Conservation (phyloP, 2,888 invertebrate genomes). For the Spisula subtruncata region DNA sequence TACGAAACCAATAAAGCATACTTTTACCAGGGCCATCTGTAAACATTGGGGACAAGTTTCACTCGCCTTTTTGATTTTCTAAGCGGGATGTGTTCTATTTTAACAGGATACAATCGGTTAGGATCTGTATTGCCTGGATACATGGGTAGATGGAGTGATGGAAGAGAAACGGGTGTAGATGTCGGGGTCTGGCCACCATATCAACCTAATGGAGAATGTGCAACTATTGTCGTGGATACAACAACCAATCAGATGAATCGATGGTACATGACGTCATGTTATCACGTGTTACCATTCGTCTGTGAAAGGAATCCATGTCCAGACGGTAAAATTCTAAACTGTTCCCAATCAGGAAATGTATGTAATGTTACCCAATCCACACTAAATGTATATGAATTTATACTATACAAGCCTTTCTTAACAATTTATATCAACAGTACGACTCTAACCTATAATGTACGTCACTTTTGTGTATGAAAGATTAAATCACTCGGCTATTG, state of each 20-base stretch:
- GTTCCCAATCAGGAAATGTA: background rate
- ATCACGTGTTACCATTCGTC: constrained; percentile 68
- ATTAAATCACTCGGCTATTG: no score
- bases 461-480: no score
- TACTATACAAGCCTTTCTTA: no score
- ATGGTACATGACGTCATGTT: constrained; percentile 76
- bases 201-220: constrained; percentile 77
- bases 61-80: no score
- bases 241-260: constrained; percentile 35
- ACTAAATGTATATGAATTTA: no score
- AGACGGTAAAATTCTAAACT: constrained; percentile 59
- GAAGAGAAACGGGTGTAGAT: constrained; percentile 65
- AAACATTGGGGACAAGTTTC: no score
- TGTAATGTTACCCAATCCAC: no score
- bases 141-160: constrained; percentile 76
- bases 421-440: no score
- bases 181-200: constrained; percentile 78
- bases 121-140: constrained; percentile 43
- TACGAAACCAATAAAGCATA: no score
- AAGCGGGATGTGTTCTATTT: background rate
- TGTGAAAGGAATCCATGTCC: constrained; percentile 78
- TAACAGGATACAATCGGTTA: constrained; percentile 69
- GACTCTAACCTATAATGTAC: no score
- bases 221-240: constrained; percentile 57
- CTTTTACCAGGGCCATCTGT: no score